Conservation (phyloP, 1,140 invertebrate species). For the Leguminivora glycinivorella region DNA sequence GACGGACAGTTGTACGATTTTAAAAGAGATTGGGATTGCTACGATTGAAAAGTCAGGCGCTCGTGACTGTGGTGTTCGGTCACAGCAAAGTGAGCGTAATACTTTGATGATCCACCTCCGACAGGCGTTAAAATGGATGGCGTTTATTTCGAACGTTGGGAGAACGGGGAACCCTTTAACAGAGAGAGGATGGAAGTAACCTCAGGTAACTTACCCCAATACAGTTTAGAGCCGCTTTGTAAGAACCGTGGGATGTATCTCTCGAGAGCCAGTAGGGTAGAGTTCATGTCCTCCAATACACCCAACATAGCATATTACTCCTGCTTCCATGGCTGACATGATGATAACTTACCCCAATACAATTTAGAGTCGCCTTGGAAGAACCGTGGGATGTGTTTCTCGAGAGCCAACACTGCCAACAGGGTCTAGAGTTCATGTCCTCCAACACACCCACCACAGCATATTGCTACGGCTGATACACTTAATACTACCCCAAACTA, state of each 20-base stretch:
- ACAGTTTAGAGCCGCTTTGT: conserved; percentile 86
- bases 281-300: conserved; percentile 92
- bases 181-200: too few relatives aligned
- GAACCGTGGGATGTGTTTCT: conserved; percentile 91
- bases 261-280: conserved; percentile 90
- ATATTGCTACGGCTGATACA: too few relatives aligned
- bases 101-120: not conserved
- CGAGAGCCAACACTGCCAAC: conserved; percentile 90
- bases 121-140: not conserved
- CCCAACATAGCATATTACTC: conserved; percentile 93
- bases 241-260: conserved; percentile 92
- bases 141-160: too few relatives aligned
- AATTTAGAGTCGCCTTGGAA: conserved; percentile 88
- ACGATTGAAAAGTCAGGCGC: not conserved
- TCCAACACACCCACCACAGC: conserved; percentile 93
- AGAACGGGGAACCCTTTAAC: too few relatives aligned
- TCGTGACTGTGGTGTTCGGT: not conserved
- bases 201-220: conserved; percentile 85
- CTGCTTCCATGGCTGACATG: conserved; percentile 88
- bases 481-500: too few relatives aligned
- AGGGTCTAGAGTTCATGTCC: conserved; percentile 90
- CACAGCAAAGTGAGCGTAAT: too few relatives aligned
- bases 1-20: not conserved
- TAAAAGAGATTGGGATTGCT: not conserved
- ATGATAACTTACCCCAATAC: conserved; percentile 85